A percentile compares a stretch with the other conserved stretches of the same genome.
These are phyloP conservation scores for Lerema accius DNA, from an alignment of 1,140 invertebrate species.

Conservation along the genomic window DNA sequence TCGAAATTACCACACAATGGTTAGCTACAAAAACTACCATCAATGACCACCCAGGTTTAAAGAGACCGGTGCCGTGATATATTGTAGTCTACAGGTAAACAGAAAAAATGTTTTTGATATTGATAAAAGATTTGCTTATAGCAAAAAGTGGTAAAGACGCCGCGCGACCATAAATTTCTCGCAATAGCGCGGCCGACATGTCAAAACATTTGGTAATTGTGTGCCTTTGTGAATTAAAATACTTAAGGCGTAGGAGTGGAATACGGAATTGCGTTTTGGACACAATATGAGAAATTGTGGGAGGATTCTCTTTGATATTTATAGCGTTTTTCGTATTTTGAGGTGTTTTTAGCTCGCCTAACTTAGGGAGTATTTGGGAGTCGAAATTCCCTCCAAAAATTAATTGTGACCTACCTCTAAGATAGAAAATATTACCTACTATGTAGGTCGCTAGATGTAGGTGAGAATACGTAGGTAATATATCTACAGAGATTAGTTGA, in stretches of 20 bases:
- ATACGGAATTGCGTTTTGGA: too few relatives aligned
- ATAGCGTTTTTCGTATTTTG: too few relatives aligned
- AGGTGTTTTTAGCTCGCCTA: neutral
- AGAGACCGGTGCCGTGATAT: slow-evolving; percentile 29
- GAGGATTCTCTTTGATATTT: too few relatives aligned
- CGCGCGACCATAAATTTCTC: slow-evolving; percentile 36
- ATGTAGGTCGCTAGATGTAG: too few relatives aligned
- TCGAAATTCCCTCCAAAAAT: too few relatives aligned
- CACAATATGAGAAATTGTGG: too few relatives aligned
- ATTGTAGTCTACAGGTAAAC: slow-evolving; percentile 20
- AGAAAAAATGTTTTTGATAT: slow-evolving; percentile 24
- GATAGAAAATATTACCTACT: too few relatives aligned
- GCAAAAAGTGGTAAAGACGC: slow-evolving; percentile 37
- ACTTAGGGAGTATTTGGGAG: too few relatives aligned
- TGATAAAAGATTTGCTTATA: slow-evolving; percentile 34
- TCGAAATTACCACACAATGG: slow-evolving; percentile 22
- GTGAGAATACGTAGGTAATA: too few relatives aligned
- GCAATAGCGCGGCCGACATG: slow-evolving; percentile 39
- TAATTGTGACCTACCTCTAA: too few relatives aligned
- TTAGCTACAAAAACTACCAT: slow-evolving; percentile 9
- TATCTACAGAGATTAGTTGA: too few relatives aligned
- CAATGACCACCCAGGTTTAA: slow-evolving; percentile 39
- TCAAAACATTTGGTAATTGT: slow-evolving; percentile 49
- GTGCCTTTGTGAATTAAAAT: neutral
- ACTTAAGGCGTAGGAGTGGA: neutral